These are phyloP conservation scores for Cantharis rustica DNA, from an alignment of 2,888 invertebrate species.

Conservation along the genomic window DNA sequence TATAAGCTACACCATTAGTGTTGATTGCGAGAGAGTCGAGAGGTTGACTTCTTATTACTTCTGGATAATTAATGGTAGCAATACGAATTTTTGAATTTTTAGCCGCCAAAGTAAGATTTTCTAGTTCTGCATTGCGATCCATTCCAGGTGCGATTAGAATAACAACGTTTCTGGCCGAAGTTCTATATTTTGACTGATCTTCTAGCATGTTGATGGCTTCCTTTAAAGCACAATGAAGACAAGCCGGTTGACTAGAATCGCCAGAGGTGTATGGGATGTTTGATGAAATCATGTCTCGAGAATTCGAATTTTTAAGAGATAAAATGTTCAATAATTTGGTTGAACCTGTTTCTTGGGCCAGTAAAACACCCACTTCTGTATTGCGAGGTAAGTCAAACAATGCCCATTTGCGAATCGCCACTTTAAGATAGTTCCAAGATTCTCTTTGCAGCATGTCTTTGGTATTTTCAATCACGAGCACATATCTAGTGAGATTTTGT, in stretches of 20 bases:
- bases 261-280: constrained; percentile 60
- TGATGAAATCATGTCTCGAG: constrained; percentile 55
- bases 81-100: constrained; percentile 57
- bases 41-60: constrained; percentile 53
- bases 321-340: constrained; percentile 50
- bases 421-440: constrained; percentile 64
- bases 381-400: constrained; percentile 60
- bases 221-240: constrained; percentile 58
- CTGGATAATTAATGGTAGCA: constrained; percentile 62
- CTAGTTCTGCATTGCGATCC: constrained; percentile 53
- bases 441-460: constrained; percentile 63
- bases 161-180: constrained; percentile 61
- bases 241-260: constrained; percentile 58
- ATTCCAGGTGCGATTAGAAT: constrained; percentile 63
- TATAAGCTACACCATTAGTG: constrained; percentile 57
- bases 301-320: constrained; percentile 46
- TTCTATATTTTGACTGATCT: constrained; percentile 52
- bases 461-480: constrained; percentile 64
- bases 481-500: constrained; percentile 60
- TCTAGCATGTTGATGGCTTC: constrained; percentile 58
- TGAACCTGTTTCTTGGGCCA: constrained; percentile 55
- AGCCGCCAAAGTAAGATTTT: constrained; percentile 54
- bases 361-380: constrained; percentile 60
- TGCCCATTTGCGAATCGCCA: constrained; percentile 64
- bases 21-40: constrained; percentile 57